These are phyloP conservation scores for Coccyzus lansbergi DNA, from an alignment of 2,797 vertebrate species.

Conservation along the genomic window DNA sequence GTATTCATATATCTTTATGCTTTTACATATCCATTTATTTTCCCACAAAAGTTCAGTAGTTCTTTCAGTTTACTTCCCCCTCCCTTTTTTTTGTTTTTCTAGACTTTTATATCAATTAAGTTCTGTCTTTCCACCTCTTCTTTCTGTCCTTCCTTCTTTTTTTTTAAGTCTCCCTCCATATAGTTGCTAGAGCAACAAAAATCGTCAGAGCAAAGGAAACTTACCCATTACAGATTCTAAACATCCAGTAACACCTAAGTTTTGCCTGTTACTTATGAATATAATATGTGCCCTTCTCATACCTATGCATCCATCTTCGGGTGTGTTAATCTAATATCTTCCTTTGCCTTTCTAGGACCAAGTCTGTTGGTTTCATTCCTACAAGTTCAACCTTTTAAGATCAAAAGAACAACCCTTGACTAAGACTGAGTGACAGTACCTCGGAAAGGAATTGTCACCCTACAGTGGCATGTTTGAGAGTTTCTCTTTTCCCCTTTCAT, in stretches of 20 bases:
- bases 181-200: slow-evolving; percentile 23
- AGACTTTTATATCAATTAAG: neutral
- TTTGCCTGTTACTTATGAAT: neutral
- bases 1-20: neutral
- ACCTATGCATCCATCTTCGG: neutral
- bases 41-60: neutral
- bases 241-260: neutral
- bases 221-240: neutral
- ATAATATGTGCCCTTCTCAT: neutral
- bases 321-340: neutral
- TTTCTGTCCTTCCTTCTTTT: neutral
- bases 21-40: neutral
- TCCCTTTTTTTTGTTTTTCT: neutral
- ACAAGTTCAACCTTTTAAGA: neutral
- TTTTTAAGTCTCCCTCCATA: neutral
- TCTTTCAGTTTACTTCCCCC: neutral
- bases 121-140: neutral
- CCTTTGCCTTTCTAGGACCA: neutral
- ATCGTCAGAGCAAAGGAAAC: neutral
- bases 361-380: neutral
- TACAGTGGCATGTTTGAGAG: neutral
- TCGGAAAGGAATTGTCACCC: neutral
- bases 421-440: neutral
- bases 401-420: neutral
- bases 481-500: neutral